These are phyloP conservation scores for Idaea aversata DNA, from an alignment of 2,888 invertebrate genomes.

Conservation along the genomic window DNA sequence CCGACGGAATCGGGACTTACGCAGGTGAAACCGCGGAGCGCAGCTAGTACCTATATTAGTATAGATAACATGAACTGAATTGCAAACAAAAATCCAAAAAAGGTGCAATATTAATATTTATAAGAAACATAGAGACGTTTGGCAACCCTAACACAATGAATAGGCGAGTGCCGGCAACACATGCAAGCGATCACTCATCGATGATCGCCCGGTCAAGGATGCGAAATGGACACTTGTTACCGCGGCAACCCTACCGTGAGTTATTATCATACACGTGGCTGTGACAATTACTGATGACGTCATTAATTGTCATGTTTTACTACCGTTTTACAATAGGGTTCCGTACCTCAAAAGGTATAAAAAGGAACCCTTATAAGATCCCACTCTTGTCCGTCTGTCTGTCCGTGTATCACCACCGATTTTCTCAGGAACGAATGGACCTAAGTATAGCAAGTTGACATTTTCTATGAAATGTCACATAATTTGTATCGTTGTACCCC, in stretches of 20 bases:
- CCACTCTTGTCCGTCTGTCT: too few relatives aligned
- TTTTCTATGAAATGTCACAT: too few relatives aligned
- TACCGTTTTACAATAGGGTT: too few relatives aligned
- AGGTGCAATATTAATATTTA: neutral
- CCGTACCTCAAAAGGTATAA: too few relatives aligned
- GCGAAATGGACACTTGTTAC: constrained; percentile 65
- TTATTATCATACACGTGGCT: constrained; percentile 33
- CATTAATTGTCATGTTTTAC: neutral
- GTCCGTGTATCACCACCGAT: too few relatives aligned
- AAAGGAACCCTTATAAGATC: too few relatives aligned
- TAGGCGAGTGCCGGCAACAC: constrained; percentile 67
- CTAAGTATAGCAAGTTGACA: too few relatives aligned
- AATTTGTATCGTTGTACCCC: too few relatives aligned
- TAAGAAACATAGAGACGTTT: neutral
- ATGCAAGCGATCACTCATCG: constrained; percentile 76
- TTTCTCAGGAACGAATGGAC: too few relatives aligned
- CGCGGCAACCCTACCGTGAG: constrained; percentile 34
- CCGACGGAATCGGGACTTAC: too few relatives aligned
- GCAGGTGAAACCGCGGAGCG: too few relatives aligned
- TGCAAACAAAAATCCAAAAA: neutral
- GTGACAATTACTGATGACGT: constrained; percentile 30
- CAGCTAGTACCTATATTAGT: too few relatives aligned
- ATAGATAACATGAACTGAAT: neutral
- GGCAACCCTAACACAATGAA: constrained; percentile 59
- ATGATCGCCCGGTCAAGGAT: constrained; percentile 71